Percentiles rank a stretch among this genome's conserved stretches.
Evolutionary conservation across 2,797 vertebrate species (phyloP).

Genomic region (Labeo calbasu): DNA sequence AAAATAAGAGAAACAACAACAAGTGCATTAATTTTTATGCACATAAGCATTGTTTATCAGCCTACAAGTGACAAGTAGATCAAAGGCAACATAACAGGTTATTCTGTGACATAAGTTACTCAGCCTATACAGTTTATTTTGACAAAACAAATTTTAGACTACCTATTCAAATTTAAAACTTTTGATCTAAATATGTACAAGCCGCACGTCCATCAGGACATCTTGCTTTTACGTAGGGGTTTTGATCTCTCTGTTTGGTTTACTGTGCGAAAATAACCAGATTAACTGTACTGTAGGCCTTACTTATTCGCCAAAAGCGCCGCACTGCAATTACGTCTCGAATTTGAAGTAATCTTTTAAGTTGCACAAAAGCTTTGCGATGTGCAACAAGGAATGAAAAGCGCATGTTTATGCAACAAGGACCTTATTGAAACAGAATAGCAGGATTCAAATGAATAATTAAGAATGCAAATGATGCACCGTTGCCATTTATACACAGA

Average conservation of each 20-base stretch:
- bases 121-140: not conserved
- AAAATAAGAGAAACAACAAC: not conserved
- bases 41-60: not conserved
- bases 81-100: not conserved
- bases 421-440: not conserved
- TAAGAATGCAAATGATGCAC: not conserved
- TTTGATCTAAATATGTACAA: not conserved
- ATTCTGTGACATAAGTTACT: not conserved
- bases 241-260: not conserved
- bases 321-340: not conserved
- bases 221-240: not conserved
- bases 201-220: not conserved
- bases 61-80: not conserved
- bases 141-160: not conserved
- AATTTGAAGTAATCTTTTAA: constrained; percentile 7
- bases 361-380: not conserved
- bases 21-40: not conserved
- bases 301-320: not conserved
- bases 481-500: not conserved
- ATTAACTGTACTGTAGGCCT: not conserved
- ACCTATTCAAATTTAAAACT: not conserved
- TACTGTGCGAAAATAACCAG: not conserved
- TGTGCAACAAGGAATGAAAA: not conserved
- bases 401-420: not conserved
- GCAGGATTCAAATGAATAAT: not conserved